Conservation (phyloP, 2,113 vertebrate species). For the Tragelaphus strepsiceros region DNA sequence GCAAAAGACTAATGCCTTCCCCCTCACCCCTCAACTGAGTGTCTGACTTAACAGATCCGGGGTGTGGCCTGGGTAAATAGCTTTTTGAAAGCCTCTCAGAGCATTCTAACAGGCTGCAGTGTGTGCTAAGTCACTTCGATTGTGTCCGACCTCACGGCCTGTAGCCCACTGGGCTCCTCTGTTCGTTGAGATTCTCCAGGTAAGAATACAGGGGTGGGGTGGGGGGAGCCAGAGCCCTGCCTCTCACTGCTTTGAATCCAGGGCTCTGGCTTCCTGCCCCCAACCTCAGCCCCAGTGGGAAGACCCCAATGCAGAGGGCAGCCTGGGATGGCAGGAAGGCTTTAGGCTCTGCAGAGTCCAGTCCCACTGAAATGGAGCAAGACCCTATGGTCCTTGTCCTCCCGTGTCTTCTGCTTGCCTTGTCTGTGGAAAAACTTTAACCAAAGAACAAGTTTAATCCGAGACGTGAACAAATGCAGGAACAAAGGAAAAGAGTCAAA, state of each 20-base stretch:
- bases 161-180: background rate
- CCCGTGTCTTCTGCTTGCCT: background rate
- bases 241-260: no score
- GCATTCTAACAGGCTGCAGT: background rate
- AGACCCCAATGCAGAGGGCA: background rate
- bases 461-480: background rate
- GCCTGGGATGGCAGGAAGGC: background rate
- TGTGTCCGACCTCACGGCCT: background rate
- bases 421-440: background rate
- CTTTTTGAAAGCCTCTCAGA: background rate
- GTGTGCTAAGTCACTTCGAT: background rate
- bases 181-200: background rate
- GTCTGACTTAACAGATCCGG: background rate
- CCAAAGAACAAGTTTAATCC: background rate
- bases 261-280: background rate
- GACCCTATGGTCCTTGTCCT: background rate
- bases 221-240: background rate
- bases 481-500: background rate
- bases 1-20: background rate
- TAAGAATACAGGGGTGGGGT: background rate
- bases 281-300: background rate
- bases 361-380: background rate
- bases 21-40: background rate
- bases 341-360: background rate
- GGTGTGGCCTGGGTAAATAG: background rate